Conservation (phyloP, 2,797 vertebrate species). For the Avahi laniger region DNA sequence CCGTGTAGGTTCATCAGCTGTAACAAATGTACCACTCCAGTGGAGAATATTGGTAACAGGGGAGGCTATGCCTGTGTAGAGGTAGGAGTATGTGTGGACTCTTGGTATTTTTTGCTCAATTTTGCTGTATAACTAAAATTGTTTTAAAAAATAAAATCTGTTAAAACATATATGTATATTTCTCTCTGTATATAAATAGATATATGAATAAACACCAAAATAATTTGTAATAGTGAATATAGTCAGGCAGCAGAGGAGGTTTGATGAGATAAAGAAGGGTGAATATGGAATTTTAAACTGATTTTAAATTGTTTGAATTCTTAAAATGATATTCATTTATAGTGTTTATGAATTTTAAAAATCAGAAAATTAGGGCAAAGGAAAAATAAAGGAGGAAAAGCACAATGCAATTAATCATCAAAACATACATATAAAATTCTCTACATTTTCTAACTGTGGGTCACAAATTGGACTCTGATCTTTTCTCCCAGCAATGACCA, state of each 20-base stretch:
- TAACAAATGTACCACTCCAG: fast-evolving
- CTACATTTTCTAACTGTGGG: not conserved
- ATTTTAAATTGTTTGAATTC: not conserved
- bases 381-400: not conserved
- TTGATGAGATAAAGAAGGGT: not conserved
- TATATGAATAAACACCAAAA: not conserved
- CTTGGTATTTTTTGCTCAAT: not conserved
- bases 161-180: not conserved
- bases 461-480: not conserved
- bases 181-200: not conserved
- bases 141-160: not conserved
- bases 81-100: not conserved
- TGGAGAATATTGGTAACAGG: no score
- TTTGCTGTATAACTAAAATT: not conserved
- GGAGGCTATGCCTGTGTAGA: not conserved
- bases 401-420: not conserved
- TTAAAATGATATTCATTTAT: not conserved
- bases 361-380: not conserved
- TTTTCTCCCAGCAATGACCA: not conserved
- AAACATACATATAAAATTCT: not conserved
- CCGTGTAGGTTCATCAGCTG: not conserved
- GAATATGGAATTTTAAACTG: not conserved
- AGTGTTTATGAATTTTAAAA: not conserved
- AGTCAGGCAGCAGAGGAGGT: not conserved
- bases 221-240: not conserved